Base-by-base conservation (phyloP, 37 sponge, comb jelly and placozoan genomes). In the Mnemiopsis leidyi region DNA sequence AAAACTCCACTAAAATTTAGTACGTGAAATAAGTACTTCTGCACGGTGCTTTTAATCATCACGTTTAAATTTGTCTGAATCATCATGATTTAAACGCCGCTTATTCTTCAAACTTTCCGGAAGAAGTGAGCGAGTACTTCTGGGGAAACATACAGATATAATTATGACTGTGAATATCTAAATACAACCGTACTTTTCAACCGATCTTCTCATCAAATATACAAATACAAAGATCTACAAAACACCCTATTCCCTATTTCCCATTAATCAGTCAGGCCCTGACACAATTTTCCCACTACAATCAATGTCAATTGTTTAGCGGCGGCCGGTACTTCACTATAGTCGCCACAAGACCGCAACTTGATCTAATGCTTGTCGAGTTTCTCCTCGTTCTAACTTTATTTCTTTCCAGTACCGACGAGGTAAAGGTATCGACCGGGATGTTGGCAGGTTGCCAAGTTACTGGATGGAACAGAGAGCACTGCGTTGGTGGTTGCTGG, bases 381-480 rank as follows among this genome's bases (percentile, higher is more conserved):
- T 5, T 13, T 48, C 13, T 48, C 61, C 13, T 48, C 13, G 5
- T 13, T 48, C 61, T 13, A 48, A n/a, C n/a, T n/a, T n/a, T n/a
- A n/a, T n/a, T n/a, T n/a, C n/a, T n/a, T n/a, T n/a, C n/a, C n/a
- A n/a, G n/a, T n/a, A n/a, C n/a, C n/a, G n/a, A n/a, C n/a, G n/a
- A n/a, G n/a, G n/a, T n/a, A n/a, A n/a, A n/a, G n/a, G n/a, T n/a
- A n/a, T n/a, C n/a, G n/a, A n/a, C n/a, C n/a, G 61, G 13, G 13
- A 48, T 48, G 61, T 48, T 48, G 61, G 5, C 61, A 13, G 61
- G 76, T 18, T 75, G 76, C 16, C 32, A 31, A 23, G 23, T 67
- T 93, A 94, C 32, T 94, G 94, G 9, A 94, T 94, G 36, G 92
- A 68, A 93, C 94, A 94, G 36, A 92, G 7, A 1, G 92, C 69